Base-by-base conservation (phyloP, 2,113 vertebrate species). In the Leiothrix lutea region DNA sequence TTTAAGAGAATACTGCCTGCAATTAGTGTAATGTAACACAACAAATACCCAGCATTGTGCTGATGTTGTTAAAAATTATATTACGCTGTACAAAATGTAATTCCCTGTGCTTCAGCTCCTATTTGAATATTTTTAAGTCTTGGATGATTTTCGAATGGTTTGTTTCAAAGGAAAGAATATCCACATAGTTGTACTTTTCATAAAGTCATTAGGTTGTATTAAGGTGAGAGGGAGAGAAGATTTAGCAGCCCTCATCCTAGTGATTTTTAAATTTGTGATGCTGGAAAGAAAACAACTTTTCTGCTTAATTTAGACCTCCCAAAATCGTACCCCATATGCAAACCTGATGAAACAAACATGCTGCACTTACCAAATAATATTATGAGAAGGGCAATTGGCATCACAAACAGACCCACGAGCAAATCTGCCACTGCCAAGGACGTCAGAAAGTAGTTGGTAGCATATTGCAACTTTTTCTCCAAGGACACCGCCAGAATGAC, bases 381-480 rank as follows among this genome's bases (percentile, higher is more conserved):
- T 13, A 98, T 99, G 78, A 99, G 71, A 33, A 99, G 98, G 66
- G 99, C 99, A 65, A 99, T 98, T 4, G 99, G 99, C 99, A 99
- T 99, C 97, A 99, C 99, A 84, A 99, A 98, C 79, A 99, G 96
- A 96, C 99, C 99, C 97, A 99, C 99, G 16, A 99, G 98, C 95
- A 99, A 97, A 92, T 99, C 99, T 18, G 99, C 99, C 92, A 99
- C 99, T 0, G 99, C 99, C 95, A 99, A 97, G 8, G 99, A 99
- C 58, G 99, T 99, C 92, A 99, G 97, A 95, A 99, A 99, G 97
- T 99, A 99, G 98, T 99, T 99, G 67, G 99, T 99, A 83, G 99
- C 99, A 22, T 99, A 99, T 78, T 99, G 99, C 80, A 99, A 97
- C 97, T 99, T 99, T 48, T 98, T 99, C 97, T 99, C 99, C 91